These are phyloP conservation scores for Corydoras sp. DNA, from an alignment of 2,113 vertebrate genomes.

Conservation along the genomic window DNA sequence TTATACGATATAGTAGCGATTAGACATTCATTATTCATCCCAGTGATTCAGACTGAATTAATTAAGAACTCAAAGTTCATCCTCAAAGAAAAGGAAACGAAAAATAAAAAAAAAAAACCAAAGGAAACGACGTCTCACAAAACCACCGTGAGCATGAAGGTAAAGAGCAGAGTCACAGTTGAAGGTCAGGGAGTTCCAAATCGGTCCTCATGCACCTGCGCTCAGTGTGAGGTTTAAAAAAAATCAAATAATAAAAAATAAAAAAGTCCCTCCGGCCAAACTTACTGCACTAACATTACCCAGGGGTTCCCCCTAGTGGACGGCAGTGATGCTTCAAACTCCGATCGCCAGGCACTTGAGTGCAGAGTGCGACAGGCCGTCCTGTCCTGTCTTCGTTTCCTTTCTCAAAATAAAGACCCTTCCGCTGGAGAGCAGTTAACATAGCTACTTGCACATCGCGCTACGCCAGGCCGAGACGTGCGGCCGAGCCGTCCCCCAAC, in stretches of 20 bases:
- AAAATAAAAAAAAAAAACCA: no score
- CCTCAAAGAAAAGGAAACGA: no score
- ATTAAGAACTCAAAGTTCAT: no score
- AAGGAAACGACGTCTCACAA: no score
- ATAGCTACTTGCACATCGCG: slow-evolving; percentile 3
- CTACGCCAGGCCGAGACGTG: no score
- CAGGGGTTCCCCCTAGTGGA: slow-evolving; percentile 56
- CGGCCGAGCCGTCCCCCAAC: slow-evolving; percentile 11
- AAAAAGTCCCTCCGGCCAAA: slow-evolving; percentile 32
- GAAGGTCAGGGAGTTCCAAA: slow-evolving; percentile 62
- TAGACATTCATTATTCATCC: no score
- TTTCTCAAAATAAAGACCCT: slow-evolving; percentile 24
- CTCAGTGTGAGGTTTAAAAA: no score
- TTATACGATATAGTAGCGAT: no score
- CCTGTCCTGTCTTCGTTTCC: slow-evolving; percentile 49
- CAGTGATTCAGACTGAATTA: no score
- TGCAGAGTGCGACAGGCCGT: slow-evolving; percentile 53
- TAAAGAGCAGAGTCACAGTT: slow-evolving; percentile 63
- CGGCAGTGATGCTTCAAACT: slow-evolving; percentile 37
- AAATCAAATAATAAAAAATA: no score
- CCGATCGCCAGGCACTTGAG: slow-evolving; percentile 66
- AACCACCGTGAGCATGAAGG: neutral
- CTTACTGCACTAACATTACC: slow-evolving; percentile 32
- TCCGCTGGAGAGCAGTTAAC: slow-evolving; percentile 43
- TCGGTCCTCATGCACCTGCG: no score